Conservation (phyloP, 2,888 invertebrate species). For the Pachymerium ferrugineum region DNA sequence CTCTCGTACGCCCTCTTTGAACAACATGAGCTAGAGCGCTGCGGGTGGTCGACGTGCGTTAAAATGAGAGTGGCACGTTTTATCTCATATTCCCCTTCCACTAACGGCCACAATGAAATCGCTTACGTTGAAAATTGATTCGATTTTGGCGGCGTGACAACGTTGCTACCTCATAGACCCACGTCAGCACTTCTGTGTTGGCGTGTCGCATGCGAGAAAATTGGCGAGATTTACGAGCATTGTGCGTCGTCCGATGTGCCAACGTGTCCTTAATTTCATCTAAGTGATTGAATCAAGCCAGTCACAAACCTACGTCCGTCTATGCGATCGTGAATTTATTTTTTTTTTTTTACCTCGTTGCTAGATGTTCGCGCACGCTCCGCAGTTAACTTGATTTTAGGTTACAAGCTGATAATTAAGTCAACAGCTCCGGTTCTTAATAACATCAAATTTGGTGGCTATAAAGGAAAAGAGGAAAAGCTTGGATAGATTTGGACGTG, state of each 20-base stretch:
- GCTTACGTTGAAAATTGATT: conserved; percentile 29
- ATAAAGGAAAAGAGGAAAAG: too few species aligned
- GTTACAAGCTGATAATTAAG: too few species aligned
- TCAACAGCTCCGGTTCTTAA: too few species aligned
- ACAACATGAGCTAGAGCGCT: not conserved
- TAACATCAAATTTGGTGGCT: too few species aligned
- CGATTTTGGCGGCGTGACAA: conserved; percentile 25
- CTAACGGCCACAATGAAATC: conserved; percentile 29
- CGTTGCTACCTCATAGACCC: not conserved
- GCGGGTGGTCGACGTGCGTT: not conserved
- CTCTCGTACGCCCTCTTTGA: not conserved
- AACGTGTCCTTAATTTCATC: conserved; percentile 7
- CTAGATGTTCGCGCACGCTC: too few species aligned
- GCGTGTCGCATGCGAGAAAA: conserved; percentile 18
- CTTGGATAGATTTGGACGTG: too few species aligned
- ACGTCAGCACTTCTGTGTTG: conserved; percentile 20
- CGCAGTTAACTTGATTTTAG: too few species aligned
- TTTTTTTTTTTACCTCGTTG: not conserved
- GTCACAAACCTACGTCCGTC: not conserved
- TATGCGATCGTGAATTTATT: not conserved
- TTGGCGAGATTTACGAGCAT: conserved; percentile 28
- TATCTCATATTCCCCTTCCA: conserved; percentile 25
- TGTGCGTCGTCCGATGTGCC: conserved; percentile 2
- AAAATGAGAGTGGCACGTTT: not conserved
- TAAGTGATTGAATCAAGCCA: conserved; percentile 28